phyloP scores from a whole-genome alignment of 2,888 invertebrate species.

The Hydrotaea diabolus region DNA sequence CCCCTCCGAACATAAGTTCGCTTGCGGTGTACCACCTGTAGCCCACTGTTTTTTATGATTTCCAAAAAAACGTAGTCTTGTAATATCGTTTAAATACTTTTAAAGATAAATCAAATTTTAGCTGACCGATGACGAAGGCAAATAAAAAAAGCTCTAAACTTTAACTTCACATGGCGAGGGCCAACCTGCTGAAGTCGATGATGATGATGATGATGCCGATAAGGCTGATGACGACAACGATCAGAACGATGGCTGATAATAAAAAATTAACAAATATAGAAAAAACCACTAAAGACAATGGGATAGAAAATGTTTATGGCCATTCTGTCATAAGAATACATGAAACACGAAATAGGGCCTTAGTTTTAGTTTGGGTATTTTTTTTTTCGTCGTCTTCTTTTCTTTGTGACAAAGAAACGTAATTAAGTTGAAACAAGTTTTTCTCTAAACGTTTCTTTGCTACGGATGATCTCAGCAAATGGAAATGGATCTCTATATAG shows the following conservation, averaged over 20 bases:
- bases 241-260: constrained; percentile 62
- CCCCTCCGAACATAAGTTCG: no score
- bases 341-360: neutral
- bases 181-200: constrained; percentile 32
- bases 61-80: neutral
- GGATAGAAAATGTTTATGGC: constrained; percentile 47
- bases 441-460: constrained; percentile 3
- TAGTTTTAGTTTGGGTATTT: no score
- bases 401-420: constrained; percentile 5
- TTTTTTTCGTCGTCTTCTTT: no score
- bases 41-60: constrained; percentile 10
- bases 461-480: constrained; percentile 5
- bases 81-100: constrained; percentile 6
- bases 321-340: constrained; percentile 14
- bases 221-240: constrained; percentile 32
- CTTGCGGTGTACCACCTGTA: neutral
- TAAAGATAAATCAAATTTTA: constrained; percentile 23
- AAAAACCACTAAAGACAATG: constrained; percentile 37
- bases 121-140: neutral
- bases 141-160: constrained; percentile 31
- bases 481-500: neutral
- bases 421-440: constrained; percentile 62
- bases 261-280: constrained; percentile 51
- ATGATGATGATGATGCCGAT: constrained; percentile 14
- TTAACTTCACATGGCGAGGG: neutral